Base-by-base conservation (phyloP, 2,888 invertebrate genomes). In the Tenthredo mesomela region DNA sequence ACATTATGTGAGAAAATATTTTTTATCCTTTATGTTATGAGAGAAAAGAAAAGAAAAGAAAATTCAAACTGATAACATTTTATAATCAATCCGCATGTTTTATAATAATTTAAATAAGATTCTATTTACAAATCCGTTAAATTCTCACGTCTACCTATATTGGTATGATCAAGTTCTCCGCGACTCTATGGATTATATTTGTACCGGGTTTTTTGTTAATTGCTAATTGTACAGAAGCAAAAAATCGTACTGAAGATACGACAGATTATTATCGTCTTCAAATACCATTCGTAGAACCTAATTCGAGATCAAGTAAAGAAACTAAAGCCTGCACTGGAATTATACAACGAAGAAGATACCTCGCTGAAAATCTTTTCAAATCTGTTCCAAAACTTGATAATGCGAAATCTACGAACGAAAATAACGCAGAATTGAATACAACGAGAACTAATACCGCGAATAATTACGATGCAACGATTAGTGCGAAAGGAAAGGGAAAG, bases 161-260 rank as follows among this genome's bases (percentile, higher is more conserved):
- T 73, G 71, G 71, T 40, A 73, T 73, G 71, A 43, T 73, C 43
- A 73, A 85, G 78, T 73, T 85, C 73, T 85, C 86, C 82, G 83
- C 83, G 84, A 40, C 85, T 40, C 54, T 86, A 78, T 87, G 86
- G 85, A 86, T 89, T 82, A 3, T 88, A 80, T 82, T 84, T n/a
- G 71, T 87, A 40, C 75, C 71, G 10, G 40, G 10, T 12, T 73
- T 89, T 37, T 6, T 87, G 29, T 86, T 85, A 29, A 18, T 85
- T 50, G 50, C 77, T 47, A 37, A 61, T 71, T 83, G 84, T 65
- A 84, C 61, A 54, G 85, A 87, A 73, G 85, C 82, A 65, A 85
- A 84, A 12, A 21, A 73, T 73, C 71, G 43, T 18, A 6, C 5
- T n/a, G n/a, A 21, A 10, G 71, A 67, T 37, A 33, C 15, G 18